Conservation (phyloP, 2,797 vertebrate genomes). For the Odontamblyopus lacepedii region DNA sequence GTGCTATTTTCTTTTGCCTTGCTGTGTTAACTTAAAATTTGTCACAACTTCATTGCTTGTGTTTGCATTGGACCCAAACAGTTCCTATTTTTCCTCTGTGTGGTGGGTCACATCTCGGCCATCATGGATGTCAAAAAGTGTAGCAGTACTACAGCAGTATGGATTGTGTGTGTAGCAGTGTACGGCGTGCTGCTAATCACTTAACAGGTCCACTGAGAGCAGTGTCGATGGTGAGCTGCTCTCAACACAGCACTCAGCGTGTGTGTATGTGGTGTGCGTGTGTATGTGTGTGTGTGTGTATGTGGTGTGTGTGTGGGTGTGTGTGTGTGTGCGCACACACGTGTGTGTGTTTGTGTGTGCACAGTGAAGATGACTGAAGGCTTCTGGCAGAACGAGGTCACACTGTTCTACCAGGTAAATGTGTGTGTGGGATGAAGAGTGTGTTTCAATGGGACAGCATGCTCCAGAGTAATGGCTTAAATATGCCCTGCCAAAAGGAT, state of each 20-base stretch:
- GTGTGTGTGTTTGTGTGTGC: constrained; percentile 10
- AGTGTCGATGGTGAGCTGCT: constrained; percentile 40
- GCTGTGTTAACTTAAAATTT: no score
- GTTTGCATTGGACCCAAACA: neutral
- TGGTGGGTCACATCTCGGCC: constrained; percentile 33
- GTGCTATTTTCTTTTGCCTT: no score
- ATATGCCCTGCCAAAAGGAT: constrained; percentile 16
- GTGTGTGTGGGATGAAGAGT: constrained; percentile 52
- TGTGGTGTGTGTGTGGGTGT: constrained; percentile 7
- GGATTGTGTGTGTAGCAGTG: constrained; percentile 42
- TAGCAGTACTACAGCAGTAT: constrained; percentile 31
- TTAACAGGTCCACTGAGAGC: constrained; percentile 67
- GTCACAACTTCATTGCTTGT: neutral
- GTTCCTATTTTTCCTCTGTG: no score
- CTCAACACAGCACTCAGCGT: constrained; percentile 21
- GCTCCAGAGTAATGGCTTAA: constrained; percentile 19
- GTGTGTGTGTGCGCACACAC: constrained; percentile 5
- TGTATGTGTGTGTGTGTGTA: constrained; percentile 6
- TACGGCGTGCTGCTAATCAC: constrained; percentile 65
- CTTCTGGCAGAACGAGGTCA: constrained; percentile 79
- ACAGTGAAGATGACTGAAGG: constrained; percentile 67
- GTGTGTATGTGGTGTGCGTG: neutral
- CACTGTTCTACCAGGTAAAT: constrained; percentile 73
- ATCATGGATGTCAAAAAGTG: constrained; percentile 16
- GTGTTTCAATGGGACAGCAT: constrained; percentile 24